Conservation (phyloP, 1,140 invertebrate species). For the Drosophila nikananu region DNA sequence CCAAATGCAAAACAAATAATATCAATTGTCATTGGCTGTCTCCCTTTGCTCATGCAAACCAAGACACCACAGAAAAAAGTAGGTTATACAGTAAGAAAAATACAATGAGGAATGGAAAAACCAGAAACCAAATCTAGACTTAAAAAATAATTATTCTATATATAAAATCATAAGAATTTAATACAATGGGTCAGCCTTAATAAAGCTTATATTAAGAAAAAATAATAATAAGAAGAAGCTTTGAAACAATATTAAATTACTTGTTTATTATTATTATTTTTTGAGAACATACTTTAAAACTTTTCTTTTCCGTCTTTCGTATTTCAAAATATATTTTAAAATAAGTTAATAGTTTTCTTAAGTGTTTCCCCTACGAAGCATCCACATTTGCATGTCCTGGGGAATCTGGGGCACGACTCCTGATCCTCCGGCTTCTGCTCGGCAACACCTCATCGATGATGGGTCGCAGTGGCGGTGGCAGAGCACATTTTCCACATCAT, state of each 20-base stretch:
- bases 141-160: not conserved
- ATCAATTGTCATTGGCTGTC: slow-evolving; percentile 71
- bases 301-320: too few species aligned
- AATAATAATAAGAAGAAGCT: too few species aligned
- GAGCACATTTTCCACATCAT: slow-evolving; percentile 84
- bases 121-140: too few species aligned
- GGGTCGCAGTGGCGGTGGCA: slow-evolving; percentile 35
- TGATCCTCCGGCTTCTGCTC: slow-evolving; percentile 50
- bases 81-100: slow-evolving; percentile 1
- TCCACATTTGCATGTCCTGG: slow-evolving; percentile 19
- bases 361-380: slow-evolving; percentile 5
- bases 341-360: not conserved
- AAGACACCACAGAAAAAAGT: slow-evolving; percentile 5
- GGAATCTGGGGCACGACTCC: slow-evolving; percentile 50
- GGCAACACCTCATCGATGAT: slow-evolving; percentile 62
- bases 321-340: not conserved
- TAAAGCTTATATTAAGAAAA: too few species aligned
- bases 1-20: slow-evolving; percentile 72
- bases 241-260: too few species aligned
- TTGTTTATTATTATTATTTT: too few species aligned
- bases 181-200: not conserved
- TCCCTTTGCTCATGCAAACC: slow-evolving; percentile 12
- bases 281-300: too few species aligned
- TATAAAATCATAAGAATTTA: not conserved
- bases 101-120: not conserved